Evolutionary conservation across 2,113 vertebrate genomes (phyloP).

Genomic region (Tenrec ecaudatus): DNA sequence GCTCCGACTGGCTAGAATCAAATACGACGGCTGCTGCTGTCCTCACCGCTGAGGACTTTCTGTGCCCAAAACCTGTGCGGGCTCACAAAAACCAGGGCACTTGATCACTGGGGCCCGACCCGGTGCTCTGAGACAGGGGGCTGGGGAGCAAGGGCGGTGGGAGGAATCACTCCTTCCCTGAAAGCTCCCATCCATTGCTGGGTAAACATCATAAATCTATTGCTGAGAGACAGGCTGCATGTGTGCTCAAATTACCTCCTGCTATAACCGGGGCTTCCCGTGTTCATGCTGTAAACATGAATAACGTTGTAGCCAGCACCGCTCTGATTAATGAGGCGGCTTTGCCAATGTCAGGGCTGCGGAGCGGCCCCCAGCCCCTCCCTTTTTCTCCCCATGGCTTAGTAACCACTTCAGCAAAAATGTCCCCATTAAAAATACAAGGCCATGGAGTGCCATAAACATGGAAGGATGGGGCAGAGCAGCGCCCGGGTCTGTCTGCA

Average conservation of each 20-base stretch:
- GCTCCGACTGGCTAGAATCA: background rate
- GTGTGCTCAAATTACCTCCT: conserved; percentile 69
- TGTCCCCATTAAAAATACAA: conserved; percentile 75
- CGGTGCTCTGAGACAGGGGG: conserved; percentile 55
- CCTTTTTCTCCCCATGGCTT: background rate
- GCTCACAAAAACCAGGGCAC: conserved; percentile 37
- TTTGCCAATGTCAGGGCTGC: conserved; percentile 60
- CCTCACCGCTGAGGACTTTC: background rate
- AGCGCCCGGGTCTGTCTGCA: conserved; percentile 23
- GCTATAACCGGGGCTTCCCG: conserved; percentile 71
- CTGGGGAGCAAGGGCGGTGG: background rate
- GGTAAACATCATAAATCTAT: conserved; percentile 80
- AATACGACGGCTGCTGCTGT: background rate
- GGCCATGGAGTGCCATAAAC: conserved; percentile 69
- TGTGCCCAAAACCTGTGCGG: background rate
- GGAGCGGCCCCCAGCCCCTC: background rate
- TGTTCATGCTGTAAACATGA: conserved; percentile 67
- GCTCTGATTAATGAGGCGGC: conserved; percentile 69
- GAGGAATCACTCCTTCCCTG: conserved; percentile 41
- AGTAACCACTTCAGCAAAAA: conserved; percentile 74
- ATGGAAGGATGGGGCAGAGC: conserved; percentile 59
- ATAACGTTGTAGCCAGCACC: conserved; percentile 45
- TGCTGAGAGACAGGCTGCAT: conserved; percentile 65
- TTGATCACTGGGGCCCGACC: conserved; percentile 60
- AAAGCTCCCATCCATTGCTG: conserved; percentile 70